Base-by-base conservation (phyloP, 2,113 vertebrate species). In the Alosa alosa region DNA sequence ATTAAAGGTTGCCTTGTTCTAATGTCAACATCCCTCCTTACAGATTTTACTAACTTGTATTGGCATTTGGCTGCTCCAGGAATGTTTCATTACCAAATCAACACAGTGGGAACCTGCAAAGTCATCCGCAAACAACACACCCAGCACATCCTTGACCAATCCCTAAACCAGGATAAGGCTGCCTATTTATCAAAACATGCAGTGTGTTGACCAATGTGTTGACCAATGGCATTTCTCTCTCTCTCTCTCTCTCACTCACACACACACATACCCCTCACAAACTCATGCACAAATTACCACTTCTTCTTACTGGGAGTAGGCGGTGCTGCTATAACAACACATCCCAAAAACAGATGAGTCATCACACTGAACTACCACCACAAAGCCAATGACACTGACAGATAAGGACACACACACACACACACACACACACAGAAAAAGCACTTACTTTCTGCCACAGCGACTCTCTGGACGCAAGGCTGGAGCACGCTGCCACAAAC, bases 401-500 rank as follows among this genome's bases (percentile, higher is more conserved):
- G 20, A 22, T 20, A 68, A 49, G 20, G 87, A 89, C 87, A 85
- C 82, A 85, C 81, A 55, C 31, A 86, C 52, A 82, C 60, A 82
- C 25, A 36, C 81, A 68, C 15, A 47, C n/a, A 84, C 31, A 82
- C 20, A 47, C 31, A 36, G 7, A 60, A 55, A 47, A 52, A 82
- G 4, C n/a, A 85, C 89, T 88, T 84, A 94, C 94, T 93, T 94
- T 94, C 81, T 94, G 92, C 94, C 94, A 95, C 0, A 95, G 91
- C 0, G 89, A 9, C 15, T 94, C 94, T 84, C 91, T 93, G 86
- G 92, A 93, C 15, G 94, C 94, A 81, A 95, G 89, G n/a, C 92
- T 93, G 89, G 94, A 95, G 84, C 93, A 94, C 1, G 94, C 94
- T 0, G 94, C 94, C 0, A 94, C 92, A 0, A 94, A 95, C 94